Conservation (phyloP, 2,113 vertebrate species). For the Oncorhynchus keta region DNA sequence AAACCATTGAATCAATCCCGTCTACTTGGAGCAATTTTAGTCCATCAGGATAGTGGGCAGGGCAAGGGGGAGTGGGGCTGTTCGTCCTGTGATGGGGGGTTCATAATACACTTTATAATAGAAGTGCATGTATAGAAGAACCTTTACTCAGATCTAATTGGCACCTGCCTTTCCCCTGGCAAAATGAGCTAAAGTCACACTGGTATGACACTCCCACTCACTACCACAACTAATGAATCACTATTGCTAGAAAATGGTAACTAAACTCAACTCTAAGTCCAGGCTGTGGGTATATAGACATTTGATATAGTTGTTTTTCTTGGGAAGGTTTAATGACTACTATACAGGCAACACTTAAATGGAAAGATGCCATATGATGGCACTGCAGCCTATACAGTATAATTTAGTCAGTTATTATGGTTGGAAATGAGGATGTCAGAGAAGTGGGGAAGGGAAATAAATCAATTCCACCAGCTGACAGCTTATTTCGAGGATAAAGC, state of each 20-base stretch:
- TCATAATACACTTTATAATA: too few species aligned
- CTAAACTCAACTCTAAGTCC: too few species aligned
- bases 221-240: too few species aligned
- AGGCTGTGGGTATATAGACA: too few species aligned
- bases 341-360: neutral
- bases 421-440: neutral
- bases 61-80: neutral
- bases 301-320: too few species aligned
- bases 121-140: neutral
- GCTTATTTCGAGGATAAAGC: slow-evolving; percentile 28
- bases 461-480: slow-evolving; percentile 34
- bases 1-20: neutral
- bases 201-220: too few species aligned
- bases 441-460: slow-evolving; percentile 10
- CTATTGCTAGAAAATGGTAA: too few species aligned
- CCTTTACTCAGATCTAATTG: neutral
- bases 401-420: neutral
- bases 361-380: neutral
- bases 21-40: neutral
- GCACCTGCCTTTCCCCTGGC: neutral
- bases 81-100: too few species aligned
- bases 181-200: neutral
- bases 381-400: neutral
- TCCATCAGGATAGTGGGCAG: neutral
- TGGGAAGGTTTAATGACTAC: neutral